Percentiles rank a stretch among this genome's conserved stretches.
Conservation (phyloP, 2,113 vertebrate genomes). For the Labeo rohita region DNA sequence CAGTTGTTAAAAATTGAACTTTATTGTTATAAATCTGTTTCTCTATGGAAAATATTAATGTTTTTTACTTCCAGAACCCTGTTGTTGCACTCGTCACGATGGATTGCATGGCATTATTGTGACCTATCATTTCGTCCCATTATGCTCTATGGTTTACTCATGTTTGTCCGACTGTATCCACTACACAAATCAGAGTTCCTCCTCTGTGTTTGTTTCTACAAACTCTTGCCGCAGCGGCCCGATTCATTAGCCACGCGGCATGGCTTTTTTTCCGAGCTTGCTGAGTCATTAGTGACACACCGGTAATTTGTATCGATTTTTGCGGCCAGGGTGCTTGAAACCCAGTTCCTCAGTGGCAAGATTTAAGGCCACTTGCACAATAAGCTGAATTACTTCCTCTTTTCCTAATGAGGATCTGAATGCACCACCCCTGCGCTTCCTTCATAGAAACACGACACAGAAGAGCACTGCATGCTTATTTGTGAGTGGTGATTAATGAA, state of each 20-base stretch:
- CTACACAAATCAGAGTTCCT: constrained; percentile 5
- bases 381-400: constrained; percentile 59
- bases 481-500: not conserved
- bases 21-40: no score
- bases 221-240: not conserved
- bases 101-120: not conserved
- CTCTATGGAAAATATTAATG: no score
- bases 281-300: constrained; percentile 37
- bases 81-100: not conserved
- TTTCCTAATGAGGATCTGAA: constrained; percentile 68
- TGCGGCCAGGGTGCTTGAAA: constrained; percentile 11
- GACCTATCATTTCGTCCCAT: not conserved
- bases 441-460: constrained; percentile 29
- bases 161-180: not conserved
- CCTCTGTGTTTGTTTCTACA: not conserved
- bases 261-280: constrained; percentile 39
- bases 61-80: not conserved
- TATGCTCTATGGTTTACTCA: not conserved
- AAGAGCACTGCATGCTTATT: not conserved
- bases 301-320: constrained; percentile 51
- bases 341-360: constrained; percentile 52
- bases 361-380: constrained; percentile 60
- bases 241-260: constrained; percentile 23
- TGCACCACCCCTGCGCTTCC: constrained; percentile 38
- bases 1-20: not conserved